phyloP scores from a whole-genome alignment of 2,797 vertebrate genomes.

The Sebastes glaucus region DNA sequence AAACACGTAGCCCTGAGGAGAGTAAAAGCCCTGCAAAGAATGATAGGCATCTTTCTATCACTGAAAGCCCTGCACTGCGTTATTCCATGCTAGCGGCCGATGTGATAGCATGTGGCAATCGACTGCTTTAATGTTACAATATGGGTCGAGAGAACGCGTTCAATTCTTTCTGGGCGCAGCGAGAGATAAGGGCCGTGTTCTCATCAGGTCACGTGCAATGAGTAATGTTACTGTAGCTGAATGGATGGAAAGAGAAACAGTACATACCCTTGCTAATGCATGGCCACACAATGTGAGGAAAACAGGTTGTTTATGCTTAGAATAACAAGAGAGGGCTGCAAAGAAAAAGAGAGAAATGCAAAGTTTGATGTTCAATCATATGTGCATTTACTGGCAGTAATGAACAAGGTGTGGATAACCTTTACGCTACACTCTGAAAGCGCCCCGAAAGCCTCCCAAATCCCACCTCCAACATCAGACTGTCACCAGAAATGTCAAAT shows the following conservation, averaged over 20 bases:
- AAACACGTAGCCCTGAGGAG: conserved; percentile 65
- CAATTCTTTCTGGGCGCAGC: conserved; percentile 30
- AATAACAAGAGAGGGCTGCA: background rate
- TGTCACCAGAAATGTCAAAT: conserved; percentile 27
- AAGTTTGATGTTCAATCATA: background rate
- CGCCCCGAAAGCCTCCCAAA: background rate
- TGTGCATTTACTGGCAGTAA: background rate
- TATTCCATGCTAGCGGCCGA: conserved; percentile 42
- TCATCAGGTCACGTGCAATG: conserved; percentile 40
- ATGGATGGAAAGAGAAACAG: background rate
- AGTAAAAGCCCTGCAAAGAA: conserved; percentile 47
- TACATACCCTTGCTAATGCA: background rate
- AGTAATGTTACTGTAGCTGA: conserved; percentile 27
- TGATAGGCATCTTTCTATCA: conserved; percentile 62
- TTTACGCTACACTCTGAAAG: conserved; percentile 18
- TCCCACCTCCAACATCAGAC: background rate
- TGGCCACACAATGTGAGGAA: background rate
- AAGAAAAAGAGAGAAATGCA: background rate
- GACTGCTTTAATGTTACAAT: conserved; percentile 33
- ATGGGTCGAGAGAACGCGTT: conserved; percentile 16
- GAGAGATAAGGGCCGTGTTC: conserved; percentile 56
- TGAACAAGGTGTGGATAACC: conserved; percentile 19
- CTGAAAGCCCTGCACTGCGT: conserved; percentile 44
- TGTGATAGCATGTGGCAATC: conserved; percentile 41
- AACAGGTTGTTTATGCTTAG: background rate